Base-by-base conservation (phyloP, 1,140 invertebrate species). In the Drosophila eugracilis region DNA sequence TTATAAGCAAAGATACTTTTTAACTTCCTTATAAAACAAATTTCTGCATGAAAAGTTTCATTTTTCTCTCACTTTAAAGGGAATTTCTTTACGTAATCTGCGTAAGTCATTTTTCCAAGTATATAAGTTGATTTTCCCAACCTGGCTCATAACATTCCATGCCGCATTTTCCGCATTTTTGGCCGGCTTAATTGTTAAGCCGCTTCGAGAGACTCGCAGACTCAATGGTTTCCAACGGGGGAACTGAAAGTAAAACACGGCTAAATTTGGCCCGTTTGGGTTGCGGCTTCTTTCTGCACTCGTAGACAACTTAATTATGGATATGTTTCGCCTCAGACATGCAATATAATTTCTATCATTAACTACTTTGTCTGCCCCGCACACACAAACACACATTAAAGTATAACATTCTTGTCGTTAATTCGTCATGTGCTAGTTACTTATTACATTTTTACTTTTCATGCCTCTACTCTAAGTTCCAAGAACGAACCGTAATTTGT, bases 341-440 rank as follows among this genome's bases (percentile, higher is more conserved):
- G 77, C 77, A 74, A 77, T 62, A 80, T 75, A 73, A 60, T 73
- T 55, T 24, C 58, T 53, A 86, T 80, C 66, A 73, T 81, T 77
- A 76, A 59, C 72, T 69, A 75, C 70, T 84, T 84, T 81, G 72
- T 80, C 78, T 66, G 75, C 49, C 47, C 32, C 47, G 15, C 36
- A 50, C 34, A 45, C 7, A 49, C 14, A 21, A 9, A 26, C 24
- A 28, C 22, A 32, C 32, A 53, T 42, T 36, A 15, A 48, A 49
- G 58, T 50, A 55, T 63, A 80, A 81, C 44, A 78, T 78, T 59
- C 58, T 69, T 78, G 70, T 66, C 59, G 57, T 52, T 73, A 50
- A 84, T 84, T 88, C 66, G 83, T 86, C 74, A 65, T 88, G 83
- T 83, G 65, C 83, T 89, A 88, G 78, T 88, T 88, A 42, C 70